These are phyloP conservation scores for Raja brachyura DNA, from an alignment of 2,113 vertebrate species.

Conservation along the genomic window DNA sequence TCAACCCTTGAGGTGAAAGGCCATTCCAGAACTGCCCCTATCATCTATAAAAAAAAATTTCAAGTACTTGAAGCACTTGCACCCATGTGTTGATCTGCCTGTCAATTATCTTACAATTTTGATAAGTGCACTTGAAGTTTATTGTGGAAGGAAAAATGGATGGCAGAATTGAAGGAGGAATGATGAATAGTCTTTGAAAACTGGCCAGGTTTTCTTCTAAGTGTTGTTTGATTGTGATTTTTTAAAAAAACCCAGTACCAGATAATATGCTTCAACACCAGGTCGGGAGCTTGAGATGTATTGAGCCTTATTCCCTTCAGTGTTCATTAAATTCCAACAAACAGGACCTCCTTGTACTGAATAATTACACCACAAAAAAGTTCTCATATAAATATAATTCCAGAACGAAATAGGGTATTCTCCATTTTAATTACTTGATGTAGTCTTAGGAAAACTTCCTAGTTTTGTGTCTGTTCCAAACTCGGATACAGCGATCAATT, in stretches of 20 bases:
- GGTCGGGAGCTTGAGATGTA: neutral
- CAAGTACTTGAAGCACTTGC: neutral
- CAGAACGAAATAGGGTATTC: neutral
- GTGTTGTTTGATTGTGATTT: neutral
- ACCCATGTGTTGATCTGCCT: neutral
- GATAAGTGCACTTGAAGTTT: neutral
- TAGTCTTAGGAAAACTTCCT: neutral
- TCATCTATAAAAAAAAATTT: too few relatives aligned
- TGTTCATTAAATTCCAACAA: slow-evolving; percentile 18
- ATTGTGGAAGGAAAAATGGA: neutral
- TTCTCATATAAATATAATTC: neutral
- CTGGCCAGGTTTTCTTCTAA: neutral
- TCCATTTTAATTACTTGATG: neutral
- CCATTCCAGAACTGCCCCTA: too few relatives aligned
- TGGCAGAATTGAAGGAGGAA: neutral
- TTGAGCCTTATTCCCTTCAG: neutral
- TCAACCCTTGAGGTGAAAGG: too few relatives aligned
- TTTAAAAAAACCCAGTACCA: neutral
- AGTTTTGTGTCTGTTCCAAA: neutral
- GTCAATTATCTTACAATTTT: neutral
- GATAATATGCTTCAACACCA: neutral
- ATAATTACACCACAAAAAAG: neutral
- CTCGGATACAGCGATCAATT: neutral
- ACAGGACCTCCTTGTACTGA: neutral
- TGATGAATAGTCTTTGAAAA: neutral